Evolutionary conservation across 2,797 vertebrate genomes (phyloP).

Genomic region (Tadarida brasiliensis): DNA sequence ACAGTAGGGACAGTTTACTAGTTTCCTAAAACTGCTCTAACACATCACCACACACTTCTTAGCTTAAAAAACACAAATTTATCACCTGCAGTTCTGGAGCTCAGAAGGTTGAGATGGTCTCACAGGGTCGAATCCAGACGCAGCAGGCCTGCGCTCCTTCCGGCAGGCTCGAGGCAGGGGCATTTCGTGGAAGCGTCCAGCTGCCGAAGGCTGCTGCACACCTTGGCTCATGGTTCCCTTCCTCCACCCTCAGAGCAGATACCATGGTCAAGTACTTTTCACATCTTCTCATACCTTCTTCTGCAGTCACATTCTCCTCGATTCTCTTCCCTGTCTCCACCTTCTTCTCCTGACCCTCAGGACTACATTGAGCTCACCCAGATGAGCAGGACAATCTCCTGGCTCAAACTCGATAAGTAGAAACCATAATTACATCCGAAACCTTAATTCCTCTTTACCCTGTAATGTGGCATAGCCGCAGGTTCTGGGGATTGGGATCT

Average conservation of each 20-base stretch:
- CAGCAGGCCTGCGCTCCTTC: too few species aligned
- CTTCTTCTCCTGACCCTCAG: background rate
- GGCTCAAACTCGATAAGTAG: background rate
- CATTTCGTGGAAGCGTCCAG: background rate
- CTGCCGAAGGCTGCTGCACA: background rate
- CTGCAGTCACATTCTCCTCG: background rate
- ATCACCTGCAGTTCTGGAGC: background rate
- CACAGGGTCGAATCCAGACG: background rate
- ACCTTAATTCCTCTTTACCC: background rate
- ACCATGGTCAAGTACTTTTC: background rate
- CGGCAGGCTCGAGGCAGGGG: background rate
- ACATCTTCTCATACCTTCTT: background rate
- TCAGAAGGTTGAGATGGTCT: background rate
- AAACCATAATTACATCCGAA: background rate
- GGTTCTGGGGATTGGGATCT: background rate
- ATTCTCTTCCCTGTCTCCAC: background rate
- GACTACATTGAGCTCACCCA: background rate
- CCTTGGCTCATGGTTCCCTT: background rate
- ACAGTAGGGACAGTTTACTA: background rate
- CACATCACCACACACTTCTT: background rate
- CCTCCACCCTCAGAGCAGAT: background rate
- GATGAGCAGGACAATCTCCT: background rate
- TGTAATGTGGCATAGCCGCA: background rate
- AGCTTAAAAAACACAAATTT: background rate
- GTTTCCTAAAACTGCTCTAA: background rate